Base-by-base conservation (phyloP, 2,888 invertebrate species). In the Drosophila meridiana region DNA sequence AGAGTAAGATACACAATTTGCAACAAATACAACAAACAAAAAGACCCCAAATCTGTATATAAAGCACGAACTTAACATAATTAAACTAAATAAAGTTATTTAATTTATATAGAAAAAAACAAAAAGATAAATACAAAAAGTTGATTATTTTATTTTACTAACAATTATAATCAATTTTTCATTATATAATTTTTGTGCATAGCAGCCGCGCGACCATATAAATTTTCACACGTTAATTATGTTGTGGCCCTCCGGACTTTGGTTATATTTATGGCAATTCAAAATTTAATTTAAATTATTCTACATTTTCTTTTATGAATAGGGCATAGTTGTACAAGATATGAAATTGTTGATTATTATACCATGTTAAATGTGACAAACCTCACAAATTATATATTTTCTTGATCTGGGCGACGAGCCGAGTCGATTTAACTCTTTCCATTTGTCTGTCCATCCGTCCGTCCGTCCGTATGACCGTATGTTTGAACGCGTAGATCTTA, bases 1-100 rank as follows among this genome's bases (percentile, higher is more conserved):
- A 84, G 74, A 69, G 55, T 67, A 73, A 77, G 72, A 55, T 28
- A 66, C 57, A 48, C 62, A 65, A 69, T 66, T 48, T 32, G 55
- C 40, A 26, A 55, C 56, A 64, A 45, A 62, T 48, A 20, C 40
- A 67, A 67, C 14, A 59, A 34, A 42, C 20, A 48, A 40, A 65
- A 66, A 68, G 40, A 70, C 57, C 57, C 66, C 28, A 74, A 68
- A 72, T 69, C 73, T 89, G 87, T 87, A 88, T 77, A 90, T 89
- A 89, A 74, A 72, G 80, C 82, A 80, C 73, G 71, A 78, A 61
- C 72, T 60, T 82, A 89, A 80, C 47, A 70, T 72, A 84, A 87
- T 82, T 82, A 80, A 80, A 80, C 76, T 88, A 89, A 87, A 87
- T 90, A 87, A 87, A 90, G 89, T 87, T 90, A 80, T 89, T 90